Evolutionary conservation across 2,113 vertebrate species (phyloP).

Genomic region (Sporophila hypoxantha): DNA sequence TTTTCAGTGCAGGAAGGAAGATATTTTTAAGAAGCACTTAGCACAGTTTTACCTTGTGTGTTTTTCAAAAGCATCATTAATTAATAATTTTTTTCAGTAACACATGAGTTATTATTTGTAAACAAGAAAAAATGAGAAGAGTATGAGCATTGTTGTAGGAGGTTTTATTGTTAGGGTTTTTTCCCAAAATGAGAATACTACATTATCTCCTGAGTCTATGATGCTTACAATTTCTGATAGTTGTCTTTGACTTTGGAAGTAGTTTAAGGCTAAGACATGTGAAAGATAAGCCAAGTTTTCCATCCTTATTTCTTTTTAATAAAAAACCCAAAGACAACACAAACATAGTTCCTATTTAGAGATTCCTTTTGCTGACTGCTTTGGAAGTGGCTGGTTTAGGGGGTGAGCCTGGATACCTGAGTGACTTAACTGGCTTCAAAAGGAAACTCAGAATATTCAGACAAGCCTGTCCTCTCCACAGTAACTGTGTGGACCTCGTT

Average conservation of each 20-base stretch:
- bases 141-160: background rate
- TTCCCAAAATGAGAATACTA: background rate
- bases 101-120: background rate
- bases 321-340: background rate
- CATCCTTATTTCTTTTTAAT: background rate
- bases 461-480: background rate
- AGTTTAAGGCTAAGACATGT: background rate
- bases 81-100: background rate
- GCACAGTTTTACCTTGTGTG: background rate
- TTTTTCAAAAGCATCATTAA: background rate
- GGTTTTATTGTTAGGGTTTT: fast-evolving
- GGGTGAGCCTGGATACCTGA: background rate
- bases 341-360: background rate
- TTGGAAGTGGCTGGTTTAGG: background rate
- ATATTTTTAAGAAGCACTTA: background rate
- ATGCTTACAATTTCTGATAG: background rate
- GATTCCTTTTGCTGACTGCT: background rate
- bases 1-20: background rate
- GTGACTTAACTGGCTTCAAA: background rate
- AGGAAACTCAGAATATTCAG: background rate
- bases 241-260: background rate
- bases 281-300: background rate
- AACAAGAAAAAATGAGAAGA: background rate
- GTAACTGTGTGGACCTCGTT: background rate
- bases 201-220: background rate